Evolutionary conservation across 1,140 invertebrate genomes (phyloP), one percentile per base, ranked within the genome.

Genomic region (Vanessa tameamea): DNA sequence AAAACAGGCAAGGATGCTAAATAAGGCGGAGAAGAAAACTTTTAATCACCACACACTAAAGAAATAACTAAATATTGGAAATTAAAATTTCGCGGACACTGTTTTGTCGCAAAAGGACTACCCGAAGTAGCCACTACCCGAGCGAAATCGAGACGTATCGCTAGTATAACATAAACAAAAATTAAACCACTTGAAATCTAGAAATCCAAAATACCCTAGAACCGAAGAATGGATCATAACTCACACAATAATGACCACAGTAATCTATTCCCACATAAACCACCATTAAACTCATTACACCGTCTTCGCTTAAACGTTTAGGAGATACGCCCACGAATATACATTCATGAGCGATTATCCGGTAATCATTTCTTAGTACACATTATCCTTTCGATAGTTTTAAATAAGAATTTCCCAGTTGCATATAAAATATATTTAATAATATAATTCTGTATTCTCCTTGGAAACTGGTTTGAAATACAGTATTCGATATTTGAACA

Each of bases 231-330:
- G 57, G 72, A 51, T 47, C 57, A 64, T 72, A 73, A 73, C 64
- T 76, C 74, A 68, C 13, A 47, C 48, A 50, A 57, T 72, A 76
- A 76, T 76, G 64, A 67, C 64, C 65, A 66, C 16, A 55, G 64
- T 61, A 66, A 69, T 66, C 47, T 64, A 31, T 76, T 76, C 69
- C 74, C 74, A 76, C 74, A 72, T 76, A 76, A 76, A 72, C 26
- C 57, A 68, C 64, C 66, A 75, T 70, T 69, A 70, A 50, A 65
- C 47, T 67, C 69, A 59, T 72, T 72, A 68, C 55, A 64, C 26
- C 51, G 74, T 66, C 64, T 64, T 71, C 67, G 61, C 73, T 65
- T 57, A 59, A 59, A 59, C 72, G 47, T 55, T 59, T 48, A 61
- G 68, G 47, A 61, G 57, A 50, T 69, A 57, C 68, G 55, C 68